Percentiles rank a stretch among this genome's conserved stretches.
Conservation (phyloP, 2,797 vertebrate species). For the Galago senegalensis region DNA sequence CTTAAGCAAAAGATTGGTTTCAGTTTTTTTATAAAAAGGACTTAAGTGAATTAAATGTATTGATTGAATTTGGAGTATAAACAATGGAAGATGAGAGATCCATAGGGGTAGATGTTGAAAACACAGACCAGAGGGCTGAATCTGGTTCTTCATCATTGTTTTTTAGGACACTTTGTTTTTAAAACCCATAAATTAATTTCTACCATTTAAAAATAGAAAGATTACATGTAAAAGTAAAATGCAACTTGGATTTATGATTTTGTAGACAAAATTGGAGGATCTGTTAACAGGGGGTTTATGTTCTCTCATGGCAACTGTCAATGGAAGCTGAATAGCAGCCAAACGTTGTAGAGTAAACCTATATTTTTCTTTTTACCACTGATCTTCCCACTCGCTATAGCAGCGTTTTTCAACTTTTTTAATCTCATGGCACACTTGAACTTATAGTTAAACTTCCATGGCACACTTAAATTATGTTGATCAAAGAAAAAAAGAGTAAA, state of each 20-base stretch:
- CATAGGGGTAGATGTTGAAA: neutral
- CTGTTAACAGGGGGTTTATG: neutral
- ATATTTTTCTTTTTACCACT: neutral
- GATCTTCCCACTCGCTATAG: too few species aligned
- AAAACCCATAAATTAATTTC: neutral
- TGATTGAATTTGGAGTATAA: conserved; percentile 28
- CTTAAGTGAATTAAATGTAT: neutral
- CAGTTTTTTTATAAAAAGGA: neutral
- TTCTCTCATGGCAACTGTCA: neutral
- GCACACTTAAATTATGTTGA: too few species aligned
- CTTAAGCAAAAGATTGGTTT: neutral
- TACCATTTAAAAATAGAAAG: neutral
- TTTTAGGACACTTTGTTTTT: neutral
- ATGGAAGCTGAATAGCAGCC: neutral
- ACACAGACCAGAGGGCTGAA: neutral
- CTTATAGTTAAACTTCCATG: too few species aligned
- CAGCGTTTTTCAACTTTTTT: too few species aligned
- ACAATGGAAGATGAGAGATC: neutral
- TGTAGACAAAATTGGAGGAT: neutral
- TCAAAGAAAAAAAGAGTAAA: too few species aligned
- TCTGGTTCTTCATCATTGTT: neutral
- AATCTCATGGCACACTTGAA: too few species aligned
- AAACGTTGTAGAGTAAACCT: neutral
- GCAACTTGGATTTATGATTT: neutral
- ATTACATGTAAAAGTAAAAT: neutral